Evolutionary conservation across 92 coral and sea anemone species (phyloP).

Genomic region (Phymanthus crucifer): DNA sequence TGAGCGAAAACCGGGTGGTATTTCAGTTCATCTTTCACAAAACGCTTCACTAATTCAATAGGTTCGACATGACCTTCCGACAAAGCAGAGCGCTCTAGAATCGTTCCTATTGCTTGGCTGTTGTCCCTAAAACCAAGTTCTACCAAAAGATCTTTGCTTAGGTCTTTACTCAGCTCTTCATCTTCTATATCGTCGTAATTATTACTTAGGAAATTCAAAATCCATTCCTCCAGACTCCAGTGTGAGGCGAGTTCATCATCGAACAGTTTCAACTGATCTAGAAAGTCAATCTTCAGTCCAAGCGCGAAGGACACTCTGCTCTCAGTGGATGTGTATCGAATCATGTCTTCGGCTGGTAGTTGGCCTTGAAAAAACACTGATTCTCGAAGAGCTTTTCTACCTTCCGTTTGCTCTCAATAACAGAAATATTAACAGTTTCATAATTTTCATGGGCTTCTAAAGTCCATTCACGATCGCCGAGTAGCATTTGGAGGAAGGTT

Average conservation of each 20-base stretch:
- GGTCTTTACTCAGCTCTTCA: neutral
- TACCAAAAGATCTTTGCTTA: slow-evolving; percentile 8
- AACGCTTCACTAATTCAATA: slow-evolving; percentile 45
- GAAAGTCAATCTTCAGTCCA: neutral
- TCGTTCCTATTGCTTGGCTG: slow-evolving; percentile 9
- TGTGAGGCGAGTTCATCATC: neutral
- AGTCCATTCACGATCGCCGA: neutral
- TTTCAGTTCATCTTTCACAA: slow-evolving; percentile 48
- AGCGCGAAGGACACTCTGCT: neutral
- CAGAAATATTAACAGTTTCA: neutral
- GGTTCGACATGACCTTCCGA: slow-evolving; percentile 39
- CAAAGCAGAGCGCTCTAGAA: slow-evolving; percentile 24
- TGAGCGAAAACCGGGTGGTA: slow-evolving; percentile 40
- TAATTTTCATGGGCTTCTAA: neutral
- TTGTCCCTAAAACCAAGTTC: slow-evolving; percentile 5
- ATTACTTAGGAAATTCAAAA: neutral
- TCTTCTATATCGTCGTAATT: slow-evolving; percentile 11
- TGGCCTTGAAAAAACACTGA: neutral
- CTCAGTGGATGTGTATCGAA: neutral
- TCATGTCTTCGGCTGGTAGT: neutral
- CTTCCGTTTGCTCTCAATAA: neutral
- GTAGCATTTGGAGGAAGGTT: neutral
- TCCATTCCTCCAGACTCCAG: slow-evolving; percentile 3
- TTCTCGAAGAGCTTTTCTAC: neutral
- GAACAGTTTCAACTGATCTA: neutral